Conservation (phyloP, 2,888 invertebrate species). For the Ormyrus pomaceus region DNA sequence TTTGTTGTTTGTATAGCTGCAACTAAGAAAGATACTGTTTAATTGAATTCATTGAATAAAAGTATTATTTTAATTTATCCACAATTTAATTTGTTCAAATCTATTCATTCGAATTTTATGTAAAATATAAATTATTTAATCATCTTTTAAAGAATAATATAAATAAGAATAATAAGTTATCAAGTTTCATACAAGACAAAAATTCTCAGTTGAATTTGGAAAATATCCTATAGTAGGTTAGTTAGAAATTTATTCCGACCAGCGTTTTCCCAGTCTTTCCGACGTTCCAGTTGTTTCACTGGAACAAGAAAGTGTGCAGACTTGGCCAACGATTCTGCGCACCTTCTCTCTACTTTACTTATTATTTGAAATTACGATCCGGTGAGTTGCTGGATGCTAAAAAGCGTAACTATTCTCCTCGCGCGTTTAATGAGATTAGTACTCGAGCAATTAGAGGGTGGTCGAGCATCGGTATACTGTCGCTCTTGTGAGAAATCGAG, state of each 20-base stretch:
- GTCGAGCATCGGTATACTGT: not conserved
- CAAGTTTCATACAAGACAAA: too few species aligned
- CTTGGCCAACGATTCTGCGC: too few species aligned
- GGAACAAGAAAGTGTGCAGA: constrained; percentile 38
- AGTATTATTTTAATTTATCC: not conserved
- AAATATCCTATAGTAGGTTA: not conserved
- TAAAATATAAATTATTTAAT: not conserved
- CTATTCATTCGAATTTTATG: not conserved
- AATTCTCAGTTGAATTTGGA: too few species aligned
- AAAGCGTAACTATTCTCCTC: constrained; percentile 16
- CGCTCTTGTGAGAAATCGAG: constrained; percentile 7
- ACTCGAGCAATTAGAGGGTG: not conserved
- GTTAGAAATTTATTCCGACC: not conserved
- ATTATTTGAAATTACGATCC: constrained; percentile 2
- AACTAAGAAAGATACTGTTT: too few species aligned
- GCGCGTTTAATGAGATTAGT: constrained; percentile 23
- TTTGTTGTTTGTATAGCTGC: too few species aligned
- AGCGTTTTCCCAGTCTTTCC: not conserved
- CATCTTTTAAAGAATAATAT: too few species aligned
- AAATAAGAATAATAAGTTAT: too few species aligned
- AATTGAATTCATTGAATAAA: not conserved
- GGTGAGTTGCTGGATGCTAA: constrained; percentile 12
- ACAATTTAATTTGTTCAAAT: not conserved
- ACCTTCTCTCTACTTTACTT: too few species aligned
- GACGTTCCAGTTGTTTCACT: constrained; percentile 36